phyloP scores from a whole-genome alignment of 2,888 invertebrate species.

The Busseola fusca region DNA sequence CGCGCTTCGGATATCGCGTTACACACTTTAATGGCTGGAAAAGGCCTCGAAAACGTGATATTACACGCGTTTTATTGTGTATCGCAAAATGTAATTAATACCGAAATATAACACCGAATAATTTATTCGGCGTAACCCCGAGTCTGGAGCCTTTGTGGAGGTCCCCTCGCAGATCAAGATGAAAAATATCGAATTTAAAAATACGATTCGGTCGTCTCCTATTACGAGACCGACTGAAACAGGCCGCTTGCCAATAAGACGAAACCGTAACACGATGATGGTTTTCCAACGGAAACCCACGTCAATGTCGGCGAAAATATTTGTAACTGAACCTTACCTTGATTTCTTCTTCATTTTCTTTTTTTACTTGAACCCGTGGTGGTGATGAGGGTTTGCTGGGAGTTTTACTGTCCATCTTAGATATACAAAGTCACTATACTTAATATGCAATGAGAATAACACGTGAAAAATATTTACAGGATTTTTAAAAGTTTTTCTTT shows the following conservation, averaged over 20 bases:
- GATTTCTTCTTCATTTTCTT: constrained; percentile 93
- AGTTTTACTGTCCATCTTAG: constrained; percentile 87
- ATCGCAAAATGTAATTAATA: constrained; percentile 89
- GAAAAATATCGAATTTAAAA: constrained; percentile 86
- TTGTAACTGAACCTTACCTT: constrained; percentile 88
- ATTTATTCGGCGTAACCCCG: constrained; percentile 84
- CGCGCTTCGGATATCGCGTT: constrained; percentile 88
- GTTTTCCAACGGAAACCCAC: constrained; percentile 79
- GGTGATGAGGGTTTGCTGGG: constrained; percentile 79
- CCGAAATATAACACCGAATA: constrained; percentile 84
- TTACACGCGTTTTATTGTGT: constrained; percentile 88
- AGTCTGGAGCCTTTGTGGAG: constrained; percentile 74
- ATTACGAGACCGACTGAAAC: constrained; percentile 82
- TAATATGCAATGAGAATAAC: constrained; percentile 53
- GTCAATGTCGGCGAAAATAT: constrained; percentile 67
- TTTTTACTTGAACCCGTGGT: constrained; percentile 88
- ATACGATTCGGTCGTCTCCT: constrained; percentile 84
- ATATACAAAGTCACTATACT: constrained; percentile 63
- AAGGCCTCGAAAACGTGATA: constrained; percentile 89
- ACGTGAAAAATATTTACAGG: constrained; percentile 62
- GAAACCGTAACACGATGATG: constrained; percentile 80
- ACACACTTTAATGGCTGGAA: constrained; percentile 89
- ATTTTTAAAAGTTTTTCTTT: constrained; percentile 71
- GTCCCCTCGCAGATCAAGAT: constrained; percentile 73
- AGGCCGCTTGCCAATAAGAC: constrained; percentile 85